Percentiles rank a stretch among this genome's conserved stretches.
phyloP scores from a whole-genome alignment of 1,140 invertebrate genomes.

The Ceratina calcarata region DNA sequence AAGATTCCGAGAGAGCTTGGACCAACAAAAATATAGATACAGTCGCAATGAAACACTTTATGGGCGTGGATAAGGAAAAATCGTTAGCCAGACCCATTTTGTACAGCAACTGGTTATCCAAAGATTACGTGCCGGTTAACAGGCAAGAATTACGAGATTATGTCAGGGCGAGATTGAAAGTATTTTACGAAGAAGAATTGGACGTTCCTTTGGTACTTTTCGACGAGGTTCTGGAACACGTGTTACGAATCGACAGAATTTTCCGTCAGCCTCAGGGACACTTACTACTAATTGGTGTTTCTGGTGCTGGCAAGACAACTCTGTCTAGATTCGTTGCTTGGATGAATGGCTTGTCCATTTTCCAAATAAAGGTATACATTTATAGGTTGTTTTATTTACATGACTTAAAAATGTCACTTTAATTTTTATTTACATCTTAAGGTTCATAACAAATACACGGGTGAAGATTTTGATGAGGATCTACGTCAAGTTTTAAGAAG shows the following conservation, averaged over 20 bases:
- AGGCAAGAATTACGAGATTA: constrained; percentile 97
- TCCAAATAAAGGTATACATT: constrained; percentile 92
- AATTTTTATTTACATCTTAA: constrained; percentile 66
- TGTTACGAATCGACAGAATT: constrained; percentile 98
- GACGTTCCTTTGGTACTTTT: constrained; percentile 99
- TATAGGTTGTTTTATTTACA: neutral
- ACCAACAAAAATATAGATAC: constrained; percentile 99
- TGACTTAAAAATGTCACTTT: neutral
- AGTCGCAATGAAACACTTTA: constrained; percentile 97
- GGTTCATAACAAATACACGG: constrained; percentile 99
- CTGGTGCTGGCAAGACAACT: constrained; percentile 99
- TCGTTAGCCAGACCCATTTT: constrained; percentile 95
- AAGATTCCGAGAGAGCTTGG: constrained; percentile 96
- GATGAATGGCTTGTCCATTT: constrained; percentile 99
- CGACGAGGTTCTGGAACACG: constrained; percentile 99
- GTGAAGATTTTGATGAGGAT: constrained; percentile 99
- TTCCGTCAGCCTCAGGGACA: constrained; percentile 99
- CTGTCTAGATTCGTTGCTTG: constrained; percentile 99
- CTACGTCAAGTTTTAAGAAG: constrained; percentile 94
- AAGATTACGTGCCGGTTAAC: constrained; percentile 98
- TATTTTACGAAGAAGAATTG: constrained; percentile 99
- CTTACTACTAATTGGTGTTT: constrained; percentile 97
- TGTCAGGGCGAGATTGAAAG: constrained; percentile 97
- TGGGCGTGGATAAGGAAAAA: constrained; percentile 91
- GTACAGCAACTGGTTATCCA: constrained; percentile 99